Percentiles rank a stretch among this genome's conserved stretches.
phyloP scores from a whole-genome alignment of 2,797 vertebrate species.

The Aselliscus stoliczkanus region DNA sequence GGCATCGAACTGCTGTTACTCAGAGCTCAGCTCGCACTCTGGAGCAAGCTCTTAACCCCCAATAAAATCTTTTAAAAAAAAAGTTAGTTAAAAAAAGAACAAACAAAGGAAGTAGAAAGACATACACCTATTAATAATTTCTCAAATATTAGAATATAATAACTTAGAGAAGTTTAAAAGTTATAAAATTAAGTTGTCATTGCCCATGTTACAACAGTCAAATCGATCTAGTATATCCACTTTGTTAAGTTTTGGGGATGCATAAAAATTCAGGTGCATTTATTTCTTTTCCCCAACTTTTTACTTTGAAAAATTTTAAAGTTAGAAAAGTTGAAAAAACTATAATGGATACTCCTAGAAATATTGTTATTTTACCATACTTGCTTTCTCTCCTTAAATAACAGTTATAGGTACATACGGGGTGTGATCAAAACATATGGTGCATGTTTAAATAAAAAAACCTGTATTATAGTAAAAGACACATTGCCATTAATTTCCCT shows the following conservation, averaged over 20 bases:
- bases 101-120: neutral
- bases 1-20: too few species aligned
- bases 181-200: neutral
- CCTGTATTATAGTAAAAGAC: too few species aligned
- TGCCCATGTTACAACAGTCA: neutral
- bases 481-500: too few species aligned
- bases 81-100: too few species aligned
- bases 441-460: too few species aligned
- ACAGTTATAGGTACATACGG: neutral
- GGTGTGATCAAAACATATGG: too few species aligned
- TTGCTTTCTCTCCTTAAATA: neutral
- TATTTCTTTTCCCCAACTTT: neutral
- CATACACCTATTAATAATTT: neutral
- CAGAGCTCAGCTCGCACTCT: too few species aligned
- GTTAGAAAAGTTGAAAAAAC: neutral
- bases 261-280: neutral
- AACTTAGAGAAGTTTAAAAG: neutral
- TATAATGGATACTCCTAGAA: neutral
- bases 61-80: too few species aligned
- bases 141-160: neutral
- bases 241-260: neutral
- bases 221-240: neutral
- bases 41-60: too few species aligned
- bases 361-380: neutral
- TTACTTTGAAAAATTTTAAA: neutral